These are phyloP conservation scores for Montifringilla adamsi DNA, from an alignment of 2,113 vertebrate species.

Conservation along the genomic window DNA sequence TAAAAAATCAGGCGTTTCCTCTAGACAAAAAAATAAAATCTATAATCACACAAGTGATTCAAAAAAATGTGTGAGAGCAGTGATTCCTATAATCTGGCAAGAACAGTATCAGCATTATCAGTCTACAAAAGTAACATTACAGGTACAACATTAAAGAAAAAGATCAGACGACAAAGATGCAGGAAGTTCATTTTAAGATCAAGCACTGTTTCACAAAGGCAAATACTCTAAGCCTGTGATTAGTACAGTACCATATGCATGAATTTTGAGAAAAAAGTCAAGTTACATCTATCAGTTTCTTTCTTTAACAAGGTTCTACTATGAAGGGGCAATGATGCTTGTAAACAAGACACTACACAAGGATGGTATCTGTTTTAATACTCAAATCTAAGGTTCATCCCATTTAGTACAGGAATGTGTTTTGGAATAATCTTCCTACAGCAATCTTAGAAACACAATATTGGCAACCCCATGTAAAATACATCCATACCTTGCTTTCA, in stretches of 20 bases:
- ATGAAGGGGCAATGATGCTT: not conserved
- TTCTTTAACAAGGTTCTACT: not conserved
- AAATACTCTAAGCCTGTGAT: not conserved
- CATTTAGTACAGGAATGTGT: not conserved
- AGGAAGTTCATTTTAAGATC: not conserved
- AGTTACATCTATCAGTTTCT: not conserved
- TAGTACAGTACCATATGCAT: not conserved
- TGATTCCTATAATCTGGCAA: not conserved
- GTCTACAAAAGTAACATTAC: not conserved
- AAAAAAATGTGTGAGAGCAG: rapidly evolving
- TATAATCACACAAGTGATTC: not conserved
- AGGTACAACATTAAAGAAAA: not conserved
- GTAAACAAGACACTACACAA: not conserved
- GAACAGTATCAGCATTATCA: not conserved
- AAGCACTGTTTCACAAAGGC: not conserved
- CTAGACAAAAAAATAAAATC: not conserved
- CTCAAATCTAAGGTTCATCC: not conserved
- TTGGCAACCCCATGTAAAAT: not conserved
- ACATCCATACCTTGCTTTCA: conserved; percentile 81
- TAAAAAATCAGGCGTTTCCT: not conserved
- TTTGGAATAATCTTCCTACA: not conserved
- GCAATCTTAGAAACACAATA: not conserved
- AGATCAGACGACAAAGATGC: not conserved
- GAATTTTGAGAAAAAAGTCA: not conserved
- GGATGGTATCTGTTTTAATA: not conserved